Conservation (phyloP, 2,888 invertebrate genomes). For the Beris morrisii region DNA sequence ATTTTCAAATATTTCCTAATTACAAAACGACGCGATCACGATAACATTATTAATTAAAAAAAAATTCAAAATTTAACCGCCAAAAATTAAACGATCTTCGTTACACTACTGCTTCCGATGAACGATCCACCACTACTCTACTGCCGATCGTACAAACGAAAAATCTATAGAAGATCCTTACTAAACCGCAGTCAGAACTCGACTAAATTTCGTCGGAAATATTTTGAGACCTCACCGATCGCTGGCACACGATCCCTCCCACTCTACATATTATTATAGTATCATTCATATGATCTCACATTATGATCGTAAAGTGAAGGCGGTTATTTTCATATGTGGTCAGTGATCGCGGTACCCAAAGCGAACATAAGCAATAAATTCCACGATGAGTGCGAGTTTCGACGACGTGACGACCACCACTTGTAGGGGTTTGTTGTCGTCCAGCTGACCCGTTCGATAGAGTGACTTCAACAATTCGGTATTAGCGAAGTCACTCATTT, state of each 20-base stretch:
- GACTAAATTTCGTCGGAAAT: constrained; percentile 22
- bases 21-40: constrained; percentile 10
- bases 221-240: constrained; percentile 11
- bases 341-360: constrained; percentile 15
- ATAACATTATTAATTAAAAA: not conserved
- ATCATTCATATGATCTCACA: not conserved
- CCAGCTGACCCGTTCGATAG: too few relatives aligned
- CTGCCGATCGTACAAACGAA: not conserved
- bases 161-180: constrained; percentile 1
- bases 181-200: constrained; percentile 28
- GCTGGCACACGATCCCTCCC: constrained; percentile 8
- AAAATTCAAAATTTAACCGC: constrained; percentile 4
- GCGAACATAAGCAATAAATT: too few relatives aligned
- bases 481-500: too few relatives aligned
- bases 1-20: constrained; percentile 8
- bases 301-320: constrained; percentile 7
- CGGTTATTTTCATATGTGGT: constrained; percentile 12
- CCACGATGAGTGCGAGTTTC: too few relatives aligned
- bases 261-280: constrained; percentile 12
- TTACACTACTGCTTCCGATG: not conserved
- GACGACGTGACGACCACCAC: too few relatives aligned
- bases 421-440: too few relatives aligned
- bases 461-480: too few relatives aligned
- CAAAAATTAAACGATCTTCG: constrained; percentile 5
- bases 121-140: not conserved